phyloP scores from a whole-genome alignment of 1,140 invertebrate species.

The Rhagoletis pomonella region DNA sequence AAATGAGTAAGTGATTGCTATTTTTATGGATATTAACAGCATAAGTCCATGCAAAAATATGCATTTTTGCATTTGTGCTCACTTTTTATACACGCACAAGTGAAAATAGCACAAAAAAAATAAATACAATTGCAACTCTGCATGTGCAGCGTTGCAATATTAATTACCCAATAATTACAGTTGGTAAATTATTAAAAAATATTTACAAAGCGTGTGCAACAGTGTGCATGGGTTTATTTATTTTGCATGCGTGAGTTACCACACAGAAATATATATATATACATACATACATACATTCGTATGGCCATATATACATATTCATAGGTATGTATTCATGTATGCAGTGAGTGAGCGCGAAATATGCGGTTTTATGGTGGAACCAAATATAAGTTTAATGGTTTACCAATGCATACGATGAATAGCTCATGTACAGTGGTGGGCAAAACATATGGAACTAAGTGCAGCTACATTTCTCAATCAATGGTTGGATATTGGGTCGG shows the following conservation, averaged over 20 bases:
- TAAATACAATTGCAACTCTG: not conserved
- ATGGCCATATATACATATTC: not conserved
- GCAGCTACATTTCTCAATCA: no score
- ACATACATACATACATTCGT: not conserved
- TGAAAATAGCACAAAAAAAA: no score
- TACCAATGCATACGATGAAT: not conserved
- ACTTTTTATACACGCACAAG: no score
- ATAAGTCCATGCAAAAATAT: no score
- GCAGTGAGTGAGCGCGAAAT: not conserved
- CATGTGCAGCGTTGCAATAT: slow-evolving; percentile 16
- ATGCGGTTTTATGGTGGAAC: slow-evolving; percentile 27
- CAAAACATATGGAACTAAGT: no score
- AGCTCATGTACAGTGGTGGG: no score
- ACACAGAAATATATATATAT: not conserved
- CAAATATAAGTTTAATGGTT: slow-evolving; percentile 10
- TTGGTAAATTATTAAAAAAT: slow-evolving; percentile 47
- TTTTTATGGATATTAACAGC: no score
- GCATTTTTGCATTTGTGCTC: no score
- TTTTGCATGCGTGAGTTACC: not conserved
- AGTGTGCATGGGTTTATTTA: not conserved
- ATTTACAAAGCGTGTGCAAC: slow-evolving; percentile 10
- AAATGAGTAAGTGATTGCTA: no score
- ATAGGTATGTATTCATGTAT: not conserved
- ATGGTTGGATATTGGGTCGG: no score
- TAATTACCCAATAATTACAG: slow-evolving; percentile 42